Evolutionary conservation across 2,888 invertebrate species (phyloP), one percentile per base, ranked within the genome.

Genomic region (Synergus japonicus): DNA sequence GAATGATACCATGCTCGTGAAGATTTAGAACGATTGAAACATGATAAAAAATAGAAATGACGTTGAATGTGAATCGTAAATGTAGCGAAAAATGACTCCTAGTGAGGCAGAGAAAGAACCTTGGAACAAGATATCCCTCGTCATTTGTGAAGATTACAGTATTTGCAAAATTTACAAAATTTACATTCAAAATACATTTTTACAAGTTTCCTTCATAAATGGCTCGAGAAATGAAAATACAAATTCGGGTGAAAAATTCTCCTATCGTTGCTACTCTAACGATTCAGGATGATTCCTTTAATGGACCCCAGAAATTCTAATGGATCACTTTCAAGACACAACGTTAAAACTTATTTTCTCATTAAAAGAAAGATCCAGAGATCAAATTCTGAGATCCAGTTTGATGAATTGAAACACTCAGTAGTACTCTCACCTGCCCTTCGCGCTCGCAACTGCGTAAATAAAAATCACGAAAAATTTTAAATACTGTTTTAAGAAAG

Each of bases 391-490:
- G 73, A 37, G 49, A 73, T 73, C 49, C 73, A 54, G 37, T 4
- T 37, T 7, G n/a, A 73, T 37, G 29, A 73, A 54, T 41, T 73
- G 69, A 76, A 67, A 76, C 82, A 81, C 76, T 81, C 46, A 82
- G 41, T 54, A 79, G 76, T 81, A 79, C 77, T 84, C 85, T 85
- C 85, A 85, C 85, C 85, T 85, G 85, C 82, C 81, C 37, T 46
- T 83, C 79, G 80, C 82, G 78, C 81, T 79, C 73, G 84, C 78
- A 82, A 80, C 80, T 85, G 82, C 76, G 46, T 64, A 81, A 85
- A 79, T 81, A 79, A 82, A 83, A 81, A 85, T 58, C 79, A 82
- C 73, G 73, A 82, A 64, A 82, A 82, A 73, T 77, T 77, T 18
- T 81, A 83, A 58, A 82, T 67, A 60, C 22, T 22, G 60, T 58